phyloP scores from a whole-genome alignment of 2,113 vertebrate species.

The Calyptomena viridis region DNA sequence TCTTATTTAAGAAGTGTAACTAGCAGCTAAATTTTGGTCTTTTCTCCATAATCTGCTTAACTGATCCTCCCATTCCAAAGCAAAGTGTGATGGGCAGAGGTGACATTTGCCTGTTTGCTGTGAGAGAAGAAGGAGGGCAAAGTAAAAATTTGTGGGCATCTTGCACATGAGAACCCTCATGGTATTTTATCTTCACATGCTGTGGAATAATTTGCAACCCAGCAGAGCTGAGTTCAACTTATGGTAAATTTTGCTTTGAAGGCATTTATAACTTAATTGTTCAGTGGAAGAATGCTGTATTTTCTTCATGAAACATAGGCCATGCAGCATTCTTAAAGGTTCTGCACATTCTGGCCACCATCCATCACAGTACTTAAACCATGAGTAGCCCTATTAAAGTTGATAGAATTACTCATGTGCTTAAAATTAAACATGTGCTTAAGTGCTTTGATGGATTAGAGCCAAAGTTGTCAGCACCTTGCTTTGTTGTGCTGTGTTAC shows the following conservation, averaged over 20 bases:
- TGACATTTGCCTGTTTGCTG: background rate
- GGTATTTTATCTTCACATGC: background rate
- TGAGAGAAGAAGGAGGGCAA: background rate
- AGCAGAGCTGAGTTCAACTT: background rate
- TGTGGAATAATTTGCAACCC: background rate
- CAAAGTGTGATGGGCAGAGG: background rate
- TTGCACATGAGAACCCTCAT: background rate
- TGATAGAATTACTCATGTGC: conserved; percentile 68
- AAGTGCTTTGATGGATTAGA: conserved; percentile 61
- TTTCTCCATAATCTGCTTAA: background rate
- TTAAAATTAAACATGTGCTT: conserved; percentile 69
- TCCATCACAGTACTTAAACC: conserved; percentile 62
- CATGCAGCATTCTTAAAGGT: conserved; percentile 31
- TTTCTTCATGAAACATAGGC: background rate
- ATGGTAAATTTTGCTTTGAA: background rate
- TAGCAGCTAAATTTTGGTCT: background rate
- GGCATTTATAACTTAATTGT: background rate
- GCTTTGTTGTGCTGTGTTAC: conserved; percentile 39
- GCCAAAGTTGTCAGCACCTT: conserved; percentile 64
- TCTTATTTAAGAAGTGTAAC: background rate
- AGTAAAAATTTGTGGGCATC: background rate
- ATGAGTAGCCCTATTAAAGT: conserved; percentile 64
- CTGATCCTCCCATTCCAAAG: background rate
- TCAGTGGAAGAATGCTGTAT: background rate
- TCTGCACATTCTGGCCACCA: background rate